phyloP scores from a whole-genome alignment of 2,797 vertebrate genomes.

The Distichodus sexfasciatus region DNA sequence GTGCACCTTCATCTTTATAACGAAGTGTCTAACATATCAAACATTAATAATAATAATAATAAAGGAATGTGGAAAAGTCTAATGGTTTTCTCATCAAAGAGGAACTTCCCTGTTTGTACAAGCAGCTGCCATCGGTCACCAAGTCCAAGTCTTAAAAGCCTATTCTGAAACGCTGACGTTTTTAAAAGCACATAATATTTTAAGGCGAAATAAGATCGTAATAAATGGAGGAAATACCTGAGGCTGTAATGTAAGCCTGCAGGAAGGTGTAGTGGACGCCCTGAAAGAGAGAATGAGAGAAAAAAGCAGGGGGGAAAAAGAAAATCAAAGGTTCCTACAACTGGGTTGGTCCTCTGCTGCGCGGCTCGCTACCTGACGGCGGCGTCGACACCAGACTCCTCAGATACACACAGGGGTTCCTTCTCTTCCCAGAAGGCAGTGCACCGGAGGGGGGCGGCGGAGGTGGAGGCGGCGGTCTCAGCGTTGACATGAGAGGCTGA shows the following conservation, averaged over 20 bases:
- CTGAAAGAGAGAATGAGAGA: background rate
- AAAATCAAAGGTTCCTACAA: slow-evolving; percentile 51
- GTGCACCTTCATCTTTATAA: slow-evolving; percentile 24
- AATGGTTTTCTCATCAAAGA: slow-evolving; percentile 19
- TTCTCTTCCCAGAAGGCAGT: slow-evolving; percentile 65
- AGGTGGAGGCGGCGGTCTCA: slow-evolving; percentile 64
- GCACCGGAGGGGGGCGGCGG: slow-evolving; percentile 40
- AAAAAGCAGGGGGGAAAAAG: background rate
- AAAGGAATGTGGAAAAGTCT: slow-evolving; percentile 4
- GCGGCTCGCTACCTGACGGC: slow-evolving; percentile 55
- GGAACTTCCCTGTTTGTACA: slow-evolving; percentile 20
- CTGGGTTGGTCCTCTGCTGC: slow-evolving; percentile 72
- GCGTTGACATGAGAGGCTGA: slow-evolving; percentile 82
- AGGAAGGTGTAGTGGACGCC: background rate
- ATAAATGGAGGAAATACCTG: slow-evolving; percentile 4
- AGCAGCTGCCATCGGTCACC: slow-evolving; percentile 12
- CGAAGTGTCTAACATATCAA: slow-evolving; percentile 30
- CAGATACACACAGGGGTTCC: slow-evolving; percentile 75
- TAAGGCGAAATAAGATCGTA: slow-evolving; percentile 14
- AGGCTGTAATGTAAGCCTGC: background rate
- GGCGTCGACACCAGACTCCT: slow-evolving; percentile 66
- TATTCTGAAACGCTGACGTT: background rate
- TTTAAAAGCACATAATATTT: background rate
- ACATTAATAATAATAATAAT: background rate
- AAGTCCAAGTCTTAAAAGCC: background rate